phyloP scores from a whole-genome alignment of 2,888 invertebrate genomes.

The Cloeon dipterum region DNA sequence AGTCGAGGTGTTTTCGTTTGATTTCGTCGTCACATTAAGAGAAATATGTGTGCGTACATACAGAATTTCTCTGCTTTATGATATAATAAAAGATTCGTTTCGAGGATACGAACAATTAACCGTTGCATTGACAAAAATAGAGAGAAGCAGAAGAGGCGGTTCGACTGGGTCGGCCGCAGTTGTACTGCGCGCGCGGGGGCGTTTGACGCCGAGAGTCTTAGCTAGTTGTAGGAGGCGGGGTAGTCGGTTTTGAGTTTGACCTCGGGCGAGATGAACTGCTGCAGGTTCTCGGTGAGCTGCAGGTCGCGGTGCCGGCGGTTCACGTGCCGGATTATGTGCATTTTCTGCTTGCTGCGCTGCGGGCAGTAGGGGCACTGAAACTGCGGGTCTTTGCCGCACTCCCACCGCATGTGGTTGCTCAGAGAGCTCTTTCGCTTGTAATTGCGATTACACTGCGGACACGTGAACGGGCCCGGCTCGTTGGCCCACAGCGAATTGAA shows the following conservation, averaged over 20 bases:
- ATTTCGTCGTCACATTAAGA: too few species aligned
- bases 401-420: conserved; percentile 19
- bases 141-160: too few species aligned
- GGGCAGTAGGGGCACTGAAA: conserved; percentile 46
- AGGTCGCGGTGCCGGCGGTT: conserved; percentile 12
- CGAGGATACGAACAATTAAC: too few species aligned
- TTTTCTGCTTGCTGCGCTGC: conserved; percentile 36
- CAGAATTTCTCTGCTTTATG: too few species aligned
- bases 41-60: too few species aligned
- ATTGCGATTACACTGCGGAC: conserved; percentile 13
- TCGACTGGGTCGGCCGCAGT: too few species aligned
- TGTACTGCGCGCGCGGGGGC: too few species aligned
- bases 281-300: not conserved
- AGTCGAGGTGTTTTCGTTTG: too few species aligned
- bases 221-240: not conserved
- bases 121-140: too few species aligned
- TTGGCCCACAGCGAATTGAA: not conserved
- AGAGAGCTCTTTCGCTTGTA: conserved; percentile 16
- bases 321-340: conserved; percentile 17
- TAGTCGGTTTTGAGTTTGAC: not conserved
- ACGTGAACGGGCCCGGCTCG: conserved; percentile 1
- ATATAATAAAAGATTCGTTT: too few species aligned
- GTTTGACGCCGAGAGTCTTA: not conserved
- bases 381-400: conserved; percentile 39
- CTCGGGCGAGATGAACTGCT: not conserved